Evolutionary conservation across 2,888 invertebrate genomes (phyloP).

Genomic region (Mimas tiliae): DNA sequence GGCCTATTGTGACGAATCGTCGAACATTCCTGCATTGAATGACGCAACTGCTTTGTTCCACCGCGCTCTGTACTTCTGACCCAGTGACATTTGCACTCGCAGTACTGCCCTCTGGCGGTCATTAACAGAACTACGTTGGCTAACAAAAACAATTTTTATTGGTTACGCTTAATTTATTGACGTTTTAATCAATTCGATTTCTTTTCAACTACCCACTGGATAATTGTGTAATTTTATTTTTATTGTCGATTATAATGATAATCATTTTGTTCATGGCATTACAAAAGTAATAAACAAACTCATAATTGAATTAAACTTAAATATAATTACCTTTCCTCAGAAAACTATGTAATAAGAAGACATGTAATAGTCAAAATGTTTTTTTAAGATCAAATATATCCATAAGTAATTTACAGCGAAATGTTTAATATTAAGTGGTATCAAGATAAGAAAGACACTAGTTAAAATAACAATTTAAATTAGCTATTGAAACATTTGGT

Average conservation of each 20-base stretch:
- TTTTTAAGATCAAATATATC: too few relatives aligned
- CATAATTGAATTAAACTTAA: too few relatives aligned
- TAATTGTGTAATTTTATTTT: neutral
- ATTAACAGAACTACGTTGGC: slow-evolving; percentile 12
- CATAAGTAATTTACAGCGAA: too few relatives aligned
- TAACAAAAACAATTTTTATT: slow-evolving; percentile 14
- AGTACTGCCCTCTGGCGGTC: slow-evolving; percentile 20
- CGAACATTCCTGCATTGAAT: slow-evolving; percentile 24
- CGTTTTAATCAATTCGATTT: neutral
- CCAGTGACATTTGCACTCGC: slow-evolving; percentile 50
- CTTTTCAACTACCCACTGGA: neutral
- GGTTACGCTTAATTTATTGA: slow-evolving; percentile 8
- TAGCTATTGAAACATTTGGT: too few relatives aligned
- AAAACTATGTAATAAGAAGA: too few relatives aligned
- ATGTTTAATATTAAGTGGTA: too few relatives aligned
- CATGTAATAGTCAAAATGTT: too few relatives aligned
- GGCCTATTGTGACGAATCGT: slow-evolving; percentile 21
- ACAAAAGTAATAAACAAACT: too few relatives aligned
- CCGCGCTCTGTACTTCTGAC: slow-evolving; percentile 60
- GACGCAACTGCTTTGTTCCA: slow-evolving; percentile 47
- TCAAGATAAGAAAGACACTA: too few relatives aligned
- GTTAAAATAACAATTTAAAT: too few relatives aligned
- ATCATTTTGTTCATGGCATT: neutral
- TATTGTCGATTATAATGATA: neutral
- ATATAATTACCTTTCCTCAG: too few relatives aligned